Base-by-base conservation (phyloP, 92 coral and sea anemone genomes). In the Parazoanthus swiftii region DNA sequence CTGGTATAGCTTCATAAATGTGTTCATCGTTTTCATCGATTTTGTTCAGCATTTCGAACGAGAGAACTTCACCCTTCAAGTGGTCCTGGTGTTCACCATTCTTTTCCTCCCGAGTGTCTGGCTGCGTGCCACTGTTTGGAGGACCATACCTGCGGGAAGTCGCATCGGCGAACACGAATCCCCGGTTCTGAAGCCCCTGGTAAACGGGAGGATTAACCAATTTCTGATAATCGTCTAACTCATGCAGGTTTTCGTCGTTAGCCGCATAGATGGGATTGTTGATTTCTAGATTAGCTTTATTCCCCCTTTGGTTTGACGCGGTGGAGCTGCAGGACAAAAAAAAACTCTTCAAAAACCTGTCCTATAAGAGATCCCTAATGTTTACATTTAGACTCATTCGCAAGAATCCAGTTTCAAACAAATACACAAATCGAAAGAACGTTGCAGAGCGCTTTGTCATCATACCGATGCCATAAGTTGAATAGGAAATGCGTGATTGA, bases 111-210 rank as follows among this genome's bases (percentile, higher is more conserved):
- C 36, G 77, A 74, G 77, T 18, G 6, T 3, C 42, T 35, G 13
- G 42, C 5, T 35, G 77, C 8, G 2, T 36, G 6, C 20, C 21
- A 14, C 39, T 35, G 23, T 74, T 8, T 15, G 77, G 7, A 18
- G 77, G 77, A 42, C 77, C 77, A 74, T 74, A 74, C 77, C 18
- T 15, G 8, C 77, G 46, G 39, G 77, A 36, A 14, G n/a, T 74
- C 20, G 21, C 42, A 18, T 74, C 46, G 25, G 77, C 44, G 77
- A 74, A 9, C 9, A 74, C 42, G 36, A 42, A 18, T 8, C 77
- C 77, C 21, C 77, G 37, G 77, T 74, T 36, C 10, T 36, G 42
- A 74, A 74, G 77, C 42, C 46, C 77, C 42, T 74, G 77, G 77
- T 74, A 74, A 2, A 74, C 10, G 42, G n/a, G 46, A 35, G 46